Evolutionary conservation across 2,797 vertebrate species (phyloP), one percentile per base, ranked within the genome.

Genomic region (Tympanoctomys barrerae): DNA sequence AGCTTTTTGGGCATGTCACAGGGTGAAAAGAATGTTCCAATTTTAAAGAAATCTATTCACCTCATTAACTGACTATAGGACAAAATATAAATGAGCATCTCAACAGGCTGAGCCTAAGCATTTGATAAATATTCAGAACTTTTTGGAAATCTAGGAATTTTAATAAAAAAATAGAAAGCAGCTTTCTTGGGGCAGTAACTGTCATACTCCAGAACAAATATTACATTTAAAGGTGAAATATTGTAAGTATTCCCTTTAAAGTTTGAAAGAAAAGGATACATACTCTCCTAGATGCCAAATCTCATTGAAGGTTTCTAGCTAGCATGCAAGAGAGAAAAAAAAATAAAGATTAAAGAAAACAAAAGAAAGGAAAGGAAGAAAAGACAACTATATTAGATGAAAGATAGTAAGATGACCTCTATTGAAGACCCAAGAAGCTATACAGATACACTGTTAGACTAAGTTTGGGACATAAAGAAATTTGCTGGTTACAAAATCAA

Each of bases 401-500:
- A 54, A 94, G 82, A 83, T 6, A 86, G 24, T 49, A 26, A 75
- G 28, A 79, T 59, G 57, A 79, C 46, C 12, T 33, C 10, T 57
- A 19, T 54, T 84, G 42, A 93, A 84, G 88, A 92, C 46, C 21
- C 90, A 91, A 75, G 28, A 85, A 62, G 49, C 62, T 59, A 0
- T 31, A 42, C 13, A 39, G 36, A 87, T 18, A 66, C 70, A n/a
- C 13, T 24, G 46, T 42, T 59, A 87, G 12, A 46, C 33, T 39
- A 64, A 85, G 91, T 22, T 33, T 54, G 57, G 80, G 52, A 79
- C 21, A 94, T 42, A 16, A 31, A 19, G 31, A 93, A 86, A 39
- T 77, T 86, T 79, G 7, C 61, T 93, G n/a, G 33, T 75, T 84
- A 75, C 52, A 77, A 91, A 88, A 36, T 95, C 36, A 92, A 16